phyloP scores from a whole-genome alignment of 2,888 invertebrate genomes.

The Germaria angustata region DNA sequence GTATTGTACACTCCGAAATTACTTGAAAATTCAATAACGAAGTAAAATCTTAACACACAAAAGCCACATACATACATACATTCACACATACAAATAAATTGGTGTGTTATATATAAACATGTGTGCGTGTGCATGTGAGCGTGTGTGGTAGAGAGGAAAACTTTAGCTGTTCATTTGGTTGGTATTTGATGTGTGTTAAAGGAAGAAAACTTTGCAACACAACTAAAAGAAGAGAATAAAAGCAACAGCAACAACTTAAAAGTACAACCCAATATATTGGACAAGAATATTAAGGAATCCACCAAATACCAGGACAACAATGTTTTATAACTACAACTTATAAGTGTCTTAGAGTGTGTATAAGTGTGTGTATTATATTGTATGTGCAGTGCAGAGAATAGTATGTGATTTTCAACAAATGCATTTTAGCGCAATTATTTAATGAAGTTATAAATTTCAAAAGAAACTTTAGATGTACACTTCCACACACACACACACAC shows the following conservation, averaged over 20 bases:
- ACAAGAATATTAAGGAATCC: constrained; percentile 51
- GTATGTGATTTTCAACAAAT: constrained; percentile 63
- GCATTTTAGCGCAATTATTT: constrained; percentile 67
- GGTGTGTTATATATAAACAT: background rate
- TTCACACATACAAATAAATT: background rate
- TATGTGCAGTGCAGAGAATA: background rate
- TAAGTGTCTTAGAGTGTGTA: background rate
- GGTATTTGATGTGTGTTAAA: constrained; percentile 61
- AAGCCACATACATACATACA: constrained; percentile 31
- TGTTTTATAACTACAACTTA: constrained; percentile 14
- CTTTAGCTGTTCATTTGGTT: constrained; percentile 64
- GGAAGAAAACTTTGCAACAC: constrained; percentile 44
- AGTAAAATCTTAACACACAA: constrained; percentile 50
- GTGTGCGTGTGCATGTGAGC: background rate
- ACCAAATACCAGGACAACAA: constrained; percentile 46
- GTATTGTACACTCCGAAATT: constrained; percentile 47
- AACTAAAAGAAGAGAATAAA: background rate
- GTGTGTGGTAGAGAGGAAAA: constrained; percentile 28
- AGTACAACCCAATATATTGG: constrained; percentile 47
- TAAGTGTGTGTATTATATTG: background rate
- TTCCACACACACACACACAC: constrained; percentile 4
- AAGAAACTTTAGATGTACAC: constrained; percentile 58
- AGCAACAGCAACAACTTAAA: constrained; percentile 11
- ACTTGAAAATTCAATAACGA: constrained; percentile 57
- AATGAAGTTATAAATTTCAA: constrained; percentile 67